Percentiles rank a stretch among this genome's conserved stretches.
These are phyloP conservation scores for Mycetomoellerius zeteki DNA, from an alignment of 1,140 invertebrate species.

Conservation along the genomic window DNA sequence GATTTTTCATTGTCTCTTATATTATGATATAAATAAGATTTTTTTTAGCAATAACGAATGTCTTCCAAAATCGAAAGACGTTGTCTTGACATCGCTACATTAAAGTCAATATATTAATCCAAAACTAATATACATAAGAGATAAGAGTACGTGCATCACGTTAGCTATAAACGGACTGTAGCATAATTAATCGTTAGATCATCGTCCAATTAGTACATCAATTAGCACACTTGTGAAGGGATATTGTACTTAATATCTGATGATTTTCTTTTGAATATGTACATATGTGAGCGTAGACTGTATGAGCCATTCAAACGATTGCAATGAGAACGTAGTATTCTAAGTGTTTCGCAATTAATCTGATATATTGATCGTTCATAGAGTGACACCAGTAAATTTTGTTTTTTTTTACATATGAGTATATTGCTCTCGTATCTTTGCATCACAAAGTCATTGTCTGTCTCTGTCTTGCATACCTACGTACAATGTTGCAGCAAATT, in stretches of 20 bases:
- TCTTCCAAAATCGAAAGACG: conserved; percentile 43
- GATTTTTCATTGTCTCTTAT: background rate
- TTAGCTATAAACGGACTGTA: conserved; percentile 50
- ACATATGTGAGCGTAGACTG: conserved; percentile 69
- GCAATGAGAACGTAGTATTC: conserved; percentile 55
- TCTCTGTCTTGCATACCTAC: background rate
- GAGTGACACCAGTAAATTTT: conserved; percentile 8
- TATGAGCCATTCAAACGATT: conserved; percentile 61
- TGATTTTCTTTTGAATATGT: conserved; percentile 47
- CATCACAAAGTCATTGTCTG: background rate
- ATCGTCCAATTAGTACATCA: conserved; percentile 25
- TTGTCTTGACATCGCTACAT: conserved; percentile 1
- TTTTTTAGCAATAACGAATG: conserved; percentile 32
- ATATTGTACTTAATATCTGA: conserved; percentile 44
- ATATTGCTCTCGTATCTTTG: conserved; percentile 10
- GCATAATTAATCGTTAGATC: conserved; percentile 57
- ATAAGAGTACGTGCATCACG: conserved; percentile 16
- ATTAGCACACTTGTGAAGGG: conserved; percentile 36
- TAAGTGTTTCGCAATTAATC: conserved; percentile 28
- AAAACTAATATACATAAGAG: conserved; percentile 29
- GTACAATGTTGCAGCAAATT: background rate
- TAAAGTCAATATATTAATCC: conserved; percentile 22
- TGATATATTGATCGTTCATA: conserved; percentile 4
- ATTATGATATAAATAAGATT: conserved; percentile 21
- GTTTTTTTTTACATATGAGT: background rate